phyloP scores from a whole-genome alignment of 2,113 vertebrate species.

The Lathamus discolor region DNA sequence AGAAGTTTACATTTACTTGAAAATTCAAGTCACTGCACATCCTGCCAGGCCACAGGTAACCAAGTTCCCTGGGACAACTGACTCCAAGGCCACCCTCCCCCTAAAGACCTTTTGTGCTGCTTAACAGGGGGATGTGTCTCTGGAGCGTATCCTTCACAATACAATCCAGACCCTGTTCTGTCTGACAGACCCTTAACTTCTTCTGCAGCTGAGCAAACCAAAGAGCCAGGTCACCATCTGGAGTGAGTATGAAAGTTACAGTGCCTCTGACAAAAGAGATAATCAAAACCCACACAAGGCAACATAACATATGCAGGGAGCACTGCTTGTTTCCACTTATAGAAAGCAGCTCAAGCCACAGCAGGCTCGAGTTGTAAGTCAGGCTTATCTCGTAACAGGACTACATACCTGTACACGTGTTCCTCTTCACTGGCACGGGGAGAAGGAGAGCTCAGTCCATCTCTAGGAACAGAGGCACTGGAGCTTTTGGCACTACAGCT shows the following conservation, averaged over 20 bases:
- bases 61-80: background rate
- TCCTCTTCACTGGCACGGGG: conserved; percentile 87
- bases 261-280: background rate
- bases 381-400: background rate
- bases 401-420: conserved; percentile 92
- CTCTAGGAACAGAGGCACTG: conserved; percentile 76
- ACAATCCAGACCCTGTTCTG: background rate
- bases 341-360: background rate
- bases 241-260: background rate
- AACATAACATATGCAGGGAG: background rate
- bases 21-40: background rate
- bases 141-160: background rate
- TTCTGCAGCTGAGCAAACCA: background rate
- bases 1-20: background rate
- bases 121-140: background rate
- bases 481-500: conserved; percentile 79
- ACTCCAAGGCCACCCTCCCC: background rate
- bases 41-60: background rate
- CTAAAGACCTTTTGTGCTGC: background rate
- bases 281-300: background rate
- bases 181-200: background rate
- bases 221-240: background rate
- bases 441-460: conserved; percentile 77
- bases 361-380: background rate
- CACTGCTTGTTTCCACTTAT: background rate